phyloP scores from a whole-genome alignment of 2,113 vertebrate species.

The Aythya baeri region DNA sequence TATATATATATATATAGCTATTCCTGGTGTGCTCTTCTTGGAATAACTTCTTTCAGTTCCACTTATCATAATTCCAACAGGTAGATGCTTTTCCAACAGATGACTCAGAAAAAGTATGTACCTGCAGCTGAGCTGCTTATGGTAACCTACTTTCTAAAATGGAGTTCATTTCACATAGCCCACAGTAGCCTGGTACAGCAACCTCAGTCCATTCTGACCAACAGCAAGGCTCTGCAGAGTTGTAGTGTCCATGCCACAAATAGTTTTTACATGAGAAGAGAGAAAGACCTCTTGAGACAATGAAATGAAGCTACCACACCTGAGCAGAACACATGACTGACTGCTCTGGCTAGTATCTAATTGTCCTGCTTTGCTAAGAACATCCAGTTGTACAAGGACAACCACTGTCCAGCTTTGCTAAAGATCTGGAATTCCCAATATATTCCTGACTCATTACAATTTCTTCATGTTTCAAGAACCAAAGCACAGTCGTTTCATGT shows the following conservation, averaged over 20 bases:
- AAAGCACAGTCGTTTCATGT: accelerated
- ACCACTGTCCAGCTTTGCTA: not conserved
- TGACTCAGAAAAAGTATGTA: not conserved
- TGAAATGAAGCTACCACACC: not conserved
- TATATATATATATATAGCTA: not conserved
- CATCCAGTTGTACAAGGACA: too few relatives aligned
- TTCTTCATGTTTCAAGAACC: not conserved
- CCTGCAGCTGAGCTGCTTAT: not conserved
- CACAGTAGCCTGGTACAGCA: not conserved
- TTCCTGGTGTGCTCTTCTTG: not conserved
- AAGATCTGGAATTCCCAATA: not conserved
- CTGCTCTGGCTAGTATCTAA: not conserved
- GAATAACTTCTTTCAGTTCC: not conserved
- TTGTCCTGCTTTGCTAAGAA: not conserved
- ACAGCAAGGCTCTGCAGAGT: not conserved
- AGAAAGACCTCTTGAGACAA: not conserved
- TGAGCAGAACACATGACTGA: not conserved
- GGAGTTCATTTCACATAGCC: not conserved
- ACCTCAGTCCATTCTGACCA: not conserved
- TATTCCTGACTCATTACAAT: not conserved
- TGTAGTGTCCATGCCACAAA: not conserved
- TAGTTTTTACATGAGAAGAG: not conserved
- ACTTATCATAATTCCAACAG: not conserved
- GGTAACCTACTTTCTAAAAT: not conserved
- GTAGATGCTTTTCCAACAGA: not conserved